Evolutionary conservation across 2,888 invertebrate genomes (phyloP), one percentile per base, ranked within the genome.

Genomic region (Mayetiola destructor): DNA sequence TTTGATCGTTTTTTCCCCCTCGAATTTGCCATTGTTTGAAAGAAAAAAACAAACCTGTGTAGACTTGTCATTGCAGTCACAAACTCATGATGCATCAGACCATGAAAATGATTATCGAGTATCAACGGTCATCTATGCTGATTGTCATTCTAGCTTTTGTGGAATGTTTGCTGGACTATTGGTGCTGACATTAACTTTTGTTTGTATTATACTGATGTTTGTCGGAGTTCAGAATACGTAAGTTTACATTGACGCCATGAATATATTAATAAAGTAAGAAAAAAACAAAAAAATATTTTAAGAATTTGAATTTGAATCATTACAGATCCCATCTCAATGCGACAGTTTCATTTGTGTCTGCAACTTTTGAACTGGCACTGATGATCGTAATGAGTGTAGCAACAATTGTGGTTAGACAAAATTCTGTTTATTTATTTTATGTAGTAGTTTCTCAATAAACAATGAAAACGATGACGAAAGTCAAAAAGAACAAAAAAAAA

Each of bases 111-210:
- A 75, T 57, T 77, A 69, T 64, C 77, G 73, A 4, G 77, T 76
- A 62, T 78, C 78, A 64, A 71, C 81, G 35, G 77, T 81, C 48
- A 78, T 83, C 60, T 76, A 81, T 64, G 81, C 82, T 1, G 86
- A 88, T 71, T 88, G 87, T 66, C 82, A 85, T 65, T 40, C 40
- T 2, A 40, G 40, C 23, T 40, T n/a, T 40, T 12, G n/a, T 21
- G 40, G 40, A 2, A 40, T 40, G 9, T 40, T 40, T 32, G 4
- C 35, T 72, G 75, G 37, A 73, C 77, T 69, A 69, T 75, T 64
- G 68, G 74, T 68, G 68, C 71, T 80, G 57, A 72, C 79, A 2
- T 67, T 79, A 23, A 76, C 77, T 18, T 72, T 80, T 60, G 76
- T 80, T 61, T 77, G 76, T 61, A 74, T 81, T 59, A 79, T 82